phyloP scores from a whole-genome alignment of 2,113 vertebrate species.

The Malaclemys terrapin region DNA sequence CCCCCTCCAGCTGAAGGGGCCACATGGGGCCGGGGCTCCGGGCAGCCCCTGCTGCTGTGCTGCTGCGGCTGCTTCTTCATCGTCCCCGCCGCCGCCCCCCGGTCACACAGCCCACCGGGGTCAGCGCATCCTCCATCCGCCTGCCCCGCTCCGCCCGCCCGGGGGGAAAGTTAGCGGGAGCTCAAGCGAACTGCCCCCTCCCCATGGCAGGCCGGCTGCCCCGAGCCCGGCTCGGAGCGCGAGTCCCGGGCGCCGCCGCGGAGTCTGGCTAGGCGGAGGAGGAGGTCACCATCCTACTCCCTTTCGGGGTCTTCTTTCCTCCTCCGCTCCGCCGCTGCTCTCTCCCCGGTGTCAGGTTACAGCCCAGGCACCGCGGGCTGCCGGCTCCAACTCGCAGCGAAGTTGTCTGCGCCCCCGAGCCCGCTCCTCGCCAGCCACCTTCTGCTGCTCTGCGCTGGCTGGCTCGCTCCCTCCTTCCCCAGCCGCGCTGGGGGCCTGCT shows the following conservation, averaged over 20 bases:
- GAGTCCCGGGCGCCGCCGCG: constrained; percentile 48
- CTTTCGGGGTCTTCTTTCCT: constrained; percentile 57
- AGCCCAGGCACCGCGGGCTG: background rate
- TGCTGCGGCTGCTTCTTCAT: constrained; percentile 91
- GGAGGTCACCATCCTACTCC: constrained; percentile 64
- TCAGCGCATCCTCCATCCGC: constrained; percentile 79
- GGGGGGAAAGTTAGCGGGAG: constrained; percentile 63
- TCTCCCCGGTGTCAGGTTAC: constrained; percentile 62
- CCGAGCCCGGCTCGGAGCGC: background rate
- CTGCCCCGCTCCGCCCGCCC: constrained; percentile 70
- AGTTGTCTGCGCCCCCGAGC: background rate
- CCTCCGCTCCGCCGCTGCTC: constrained; percentile 13
- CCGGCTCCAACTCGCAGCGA: constrained; percentile 17
- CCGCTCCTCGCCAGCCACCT: background rate
- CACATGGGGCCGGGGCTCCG: constrained; percentile 78
- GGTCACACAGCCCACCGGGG: constrained; percentile 84
- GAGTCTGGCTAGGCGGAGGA: constrained; percentile 60
- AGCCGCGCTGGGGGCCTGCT: background rate
- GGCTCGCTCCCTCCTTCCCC: background rate
- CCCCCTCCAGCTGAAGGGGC: constrained; percentile 76
- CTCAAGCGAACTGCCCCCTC: constrained; percentile 44
- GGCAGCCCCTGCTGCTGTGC: constrained; percentile 77
- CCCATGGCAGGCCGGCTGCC: constrained; percentile 7
- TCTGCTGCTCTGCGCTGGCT: background rate
- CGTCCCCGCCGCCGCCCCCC: constrained; percentile 83